These are phyloP conservation scores for Uropsilus gracilis DNA, from an alignment of 2,113 vertebrate genomes.

Conservation along the genomic window DNA sequence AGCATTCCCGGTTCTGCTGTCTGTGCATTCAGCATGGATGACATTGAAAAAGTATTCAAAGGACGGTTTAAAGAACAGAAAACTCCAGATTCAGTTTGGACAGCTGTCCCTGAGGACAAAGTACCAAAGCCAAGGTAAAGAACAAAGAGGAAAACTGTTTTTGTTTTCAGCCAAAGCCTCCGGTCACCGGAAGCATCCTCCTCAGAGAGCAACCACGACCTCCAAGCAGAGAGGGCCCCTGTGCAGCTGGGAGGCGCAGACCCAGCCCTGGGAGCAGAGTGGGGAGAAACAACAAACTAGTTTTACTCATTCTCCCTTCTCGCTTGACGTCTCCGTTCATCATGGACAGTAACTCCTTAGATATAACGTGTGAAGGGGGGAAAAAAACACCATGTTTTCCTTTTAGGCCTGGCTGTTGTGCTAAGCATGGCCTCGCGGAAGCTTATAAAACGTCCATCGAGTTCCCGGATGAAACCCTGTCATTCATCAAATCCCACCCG, in stretches of 20 bases:
- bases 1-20: constrained; percentile 98
- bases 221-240: not conserved
- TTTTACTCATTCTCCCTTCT: not conserved
- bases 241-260: no score
- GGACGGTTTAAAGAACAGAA: constrained; percentile 99
- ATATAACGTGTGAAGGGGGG: not conserved
- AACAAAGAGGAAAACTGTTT: not conserved
- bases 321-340: not conserved
- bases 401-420: constrained; percentile 96
- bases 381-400: not conserved
- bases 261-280: not conserved
- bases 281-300: not conserved
- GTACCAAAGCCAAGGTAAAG: constrained; percentile 96
- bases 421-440: constrained; percentile 93
- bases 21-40: constrained; percentile 97
- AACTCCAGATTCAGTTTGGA: constrained; percentile 97
- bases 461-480: constrained; percentile 97
- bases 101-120: constrained; percentile 96
- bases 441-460: constrained; percentile 95
- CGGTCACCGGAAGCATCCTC: not conserved
- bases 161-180: not conserved
- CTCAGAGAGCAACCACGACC: not conserved
- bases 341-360: not conserved
- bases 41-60: constrained; percentile 96
- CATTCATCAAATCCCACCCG: constrained; percentile 99